phyloP scores from a whole-genome alignment of 2,113 vertebrate genomes.

The Microtus oregoni region DNA sequence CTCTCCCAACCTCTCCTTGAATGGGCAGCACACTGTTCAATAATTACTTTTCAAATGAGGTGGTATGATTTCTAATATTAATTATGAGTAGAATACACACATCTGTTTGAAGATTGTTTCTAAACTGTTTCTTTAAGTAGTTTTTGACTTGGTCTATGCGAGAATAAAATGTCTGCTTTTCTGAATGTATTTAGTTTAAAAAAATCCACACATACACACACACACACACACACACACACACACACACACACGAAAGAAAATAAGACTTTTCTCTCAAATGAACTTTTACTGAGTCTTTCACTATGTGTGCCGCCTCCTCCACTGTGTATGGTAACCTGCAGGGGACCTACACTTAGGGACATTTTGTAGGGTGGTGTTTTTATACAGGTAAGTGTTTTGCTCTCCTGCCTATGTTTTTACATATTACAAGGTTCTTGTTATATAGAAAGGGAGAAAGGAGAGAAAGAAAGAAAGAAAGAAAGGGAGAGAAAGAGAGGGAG shows the following conservation, averaged over 20 bases:
- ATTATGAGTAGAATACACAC: slow-evolving; percentile 32
- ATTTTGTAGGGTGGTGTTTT: slow-evolving; percentile 7
- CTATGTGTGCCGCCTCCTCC: neutral
- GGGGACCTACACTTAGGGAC: neutral
- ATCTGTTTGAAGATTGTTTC: slow-evolving; percentile 53
- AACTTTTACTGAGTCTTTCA: neutral
- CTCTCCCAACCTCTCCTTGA: slow-evolving; percentile 20
- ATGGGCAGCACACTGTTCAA: slow-evolving; percentile 4
- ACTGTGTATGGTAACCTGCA: neutral
- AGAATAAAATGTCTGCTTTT: slow-evolving; percentile 37
- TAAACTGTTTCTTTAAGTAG: neutral
- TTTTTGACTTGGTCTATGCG: slow-evolving; percentile 12
- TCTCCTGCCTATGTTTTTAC: neutral
- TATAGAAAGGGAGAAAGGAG: neutral
- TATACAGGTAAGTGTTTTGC: neutral
- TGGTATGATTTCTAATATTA: slow-evolving; percentile 54
- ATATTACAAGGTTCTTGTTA: slow-evolving; percentile 18
- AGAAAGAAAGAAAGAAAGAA: neutral
- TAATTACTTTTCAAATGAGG: slow-evolving; percentile 55
- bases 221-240: neutral
- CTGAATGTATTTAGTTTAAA: slow-evolving; percentile 23
- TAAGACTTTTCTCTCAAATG: neutral
- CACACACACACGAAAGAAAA: neutral
- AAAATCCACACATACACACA: neutral
- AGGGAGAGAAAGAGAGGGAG: no score